These are phyloP conservation scores for Aplochiton taeniatus DNA, from an alignment of 2,797 vertebrate species.

Conservation along the genomic window DNA sequence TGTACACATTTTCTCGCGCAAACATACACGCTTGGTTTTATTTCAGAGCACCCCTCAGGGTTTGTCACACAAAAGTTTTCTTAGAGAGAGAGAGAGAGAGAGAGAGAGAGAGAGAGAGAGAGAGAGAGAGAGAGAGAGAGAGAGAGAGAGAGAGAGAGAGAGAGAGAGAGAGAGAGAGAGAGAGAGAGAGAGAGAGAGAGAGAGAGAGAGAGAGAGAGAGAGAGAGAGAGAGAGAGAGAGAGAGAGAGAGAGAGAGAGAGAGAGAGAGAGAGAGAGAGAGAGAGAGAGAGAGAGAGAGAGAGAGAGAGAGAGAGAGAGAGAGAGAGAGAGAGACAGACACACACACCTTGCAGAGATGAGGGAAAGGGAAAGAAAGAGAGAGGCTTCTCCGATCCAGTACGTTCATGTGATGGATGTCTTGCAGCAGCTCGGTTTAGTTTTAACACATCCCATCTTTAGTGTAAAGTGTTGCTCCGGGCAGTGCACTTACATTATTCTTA, in stretches of 20 bases:
- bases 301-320: no score
- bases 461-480: neutral
- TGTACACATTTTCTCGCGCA: constrained; percentile 22
- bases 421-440: constrained; percentile 1
- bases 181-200: no score
- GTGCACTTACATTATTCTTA: constrained; percentile 3
- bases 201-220: no score
- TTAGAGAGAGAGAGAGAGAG: no score
- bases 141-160: no score
- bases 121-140: no score
- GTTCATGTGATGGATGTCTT: constrained; percentile 3
- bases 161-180: no score
- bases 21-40: constrained; percentile 29
- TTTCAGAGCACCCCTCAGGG: constrained; percentile 57
- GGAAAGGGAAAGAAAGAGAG: constrained; percentile 27
- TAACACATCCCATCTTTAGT: constrained; percentile 15
- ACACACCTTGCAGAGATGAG: constrained; percentile 38
- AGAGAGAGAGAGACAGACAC: constrained; percentile 10
- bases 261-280: no score
- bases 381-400: constrained; percentile 2
- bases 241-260: no score
- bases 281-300: no score
- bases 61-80: constrained; percentile 61
- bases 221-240: no score
- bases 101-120: no score